These are phyloP conservation scores for Cepphus grylle DNA, from an alignment of 2,113 vertebrate genomes.

Conservation along the genomic window DNA sequence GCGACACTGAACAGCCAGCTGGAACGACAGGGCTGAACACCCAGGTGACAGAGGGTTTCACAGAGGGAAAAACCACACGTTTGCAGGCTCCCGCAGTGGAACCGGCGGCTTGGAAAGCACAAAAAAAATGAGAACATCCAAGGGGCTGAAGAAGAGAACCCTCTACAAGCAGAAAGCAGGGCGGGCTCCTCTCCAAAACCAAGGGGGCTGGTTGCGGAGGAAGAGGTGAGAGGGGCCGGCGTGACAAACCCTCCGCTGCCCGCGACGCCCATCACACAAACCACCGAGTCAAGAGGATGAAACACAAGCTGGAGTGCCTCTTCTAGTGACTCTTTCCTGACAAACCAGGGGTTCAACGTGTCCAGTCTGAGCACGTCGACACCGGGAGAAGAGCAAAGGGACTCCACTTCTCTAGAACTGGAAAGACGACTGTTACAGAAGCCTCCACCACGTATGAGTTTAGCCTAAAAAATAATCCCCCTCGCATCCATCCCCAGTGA, in stretches of 20 bases:
- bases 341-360: not conserved
- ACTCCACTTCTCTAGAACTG: not conserved
- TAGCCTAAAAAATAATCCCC: not conserved
- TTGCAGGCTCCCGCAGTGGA: not conserved
- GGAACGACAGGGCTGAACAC: not conserved
- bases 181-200: not conserved
- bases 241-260: not conserved
- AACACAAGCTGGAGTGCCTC: not conserved
- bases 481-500: not conserved
- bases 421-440: not conserved
- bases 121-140: not conserved
- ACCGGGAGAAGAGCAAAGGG: not conserved
- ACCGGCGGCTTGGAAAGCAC: not conserved
- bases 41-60: not conserved
- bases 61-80: not conserved
- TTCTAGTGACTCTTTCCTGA: not conserved
- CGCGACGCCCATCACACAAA: not conserved
- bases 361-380: not conserved
- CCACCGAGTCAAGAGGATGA: not conserved
- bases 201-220: not conserved
- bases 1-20: conserved; percentile 14
- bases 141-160: not conserved
- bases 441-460: not conserved
- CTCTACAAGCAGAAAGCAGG: not conserved
- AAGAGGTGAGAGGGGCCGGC: rapidly evolving